Percentiles rank a stretch among this genome's conserved stretches.
Conservation (phyloP, 2,797 vertebrate species). For the Antennarius maculatus region DNA sequence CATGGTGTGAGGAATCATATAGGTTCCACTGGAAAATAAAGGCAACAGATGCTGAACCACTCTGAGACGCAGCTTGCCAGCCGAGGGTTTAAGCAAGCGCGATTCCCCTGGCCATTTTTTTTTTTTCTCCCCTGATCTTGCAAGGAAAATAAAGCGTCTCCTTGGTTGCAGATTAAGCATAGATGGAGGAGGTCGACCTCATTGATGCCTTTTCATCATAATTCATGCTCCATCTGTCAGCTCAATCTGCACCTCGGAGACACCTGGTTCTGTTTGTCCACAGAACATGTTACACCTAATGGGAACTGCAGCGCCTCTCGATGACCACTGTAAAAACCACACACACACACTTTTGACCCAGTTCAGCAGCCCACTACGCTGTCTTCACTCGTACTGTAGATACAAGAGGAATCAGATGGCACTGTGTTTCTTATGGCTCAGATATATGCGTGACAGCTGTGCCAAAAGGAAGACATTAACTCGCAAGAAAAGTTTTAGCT, state of each 20-base stretch:
- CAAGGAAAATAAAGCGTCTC: slow-evolving; percentile 81
- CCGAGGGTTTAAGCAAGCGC: slow-evolving; percentile 76
- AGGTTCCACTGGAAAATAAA: slow-evolving; percentile 72
- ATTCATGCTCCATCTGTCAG: slow-evolving; percentile 82
- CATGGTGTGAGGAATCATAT: slow-evolving; percentile 71
- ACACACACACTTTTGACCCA: slow-evolving; percentile 19
- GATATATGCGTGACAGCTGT: slow-evolving; percentile 32
- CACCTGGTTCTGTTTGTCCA: slow-evolving; percentile 68
- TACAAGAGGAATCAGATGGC: slow-evolving; percentile 55
- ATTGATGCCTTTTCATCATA: slow-evolving; percentile 80
- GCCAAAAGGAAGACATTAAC: slow-evolving; percentile 61
- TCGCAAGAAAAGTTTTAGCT: slow-evolving; percentile 41
- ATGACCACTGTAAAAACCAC: slow-evolving; percentile 34
- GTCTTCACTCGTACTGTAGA: slow-evolving; percentile 8
- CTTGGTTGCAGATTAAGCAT: slow-evolving; percentile 82
- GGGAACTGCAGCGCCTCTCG: slow-evolving; percentile 71
- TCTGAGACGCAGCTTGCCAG: slow-evolving; percentile 72
- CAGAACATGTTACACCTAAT: slow-evolving; percentile 56
- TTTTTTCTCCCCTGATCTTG: slow-evolving; percentile 69
- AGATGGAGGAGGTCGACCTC: slow-evolving; percentile 69
- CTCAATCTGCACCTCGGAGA: slow-evolving; percentile 81
- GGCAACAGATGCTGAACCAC: slow-evolving; percentile 81
- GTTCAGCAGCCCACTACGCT: slow-evolving; percentile 12
- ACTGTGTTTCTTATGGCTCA: slow-evolving; percentile 19
- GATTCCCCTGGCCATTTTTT: slow-evolving; percentile 60